Base-by-base conservation (phyloP, 2,888 invertebrate genomes). In the Harpagoxenus sublaevis region DNA sequence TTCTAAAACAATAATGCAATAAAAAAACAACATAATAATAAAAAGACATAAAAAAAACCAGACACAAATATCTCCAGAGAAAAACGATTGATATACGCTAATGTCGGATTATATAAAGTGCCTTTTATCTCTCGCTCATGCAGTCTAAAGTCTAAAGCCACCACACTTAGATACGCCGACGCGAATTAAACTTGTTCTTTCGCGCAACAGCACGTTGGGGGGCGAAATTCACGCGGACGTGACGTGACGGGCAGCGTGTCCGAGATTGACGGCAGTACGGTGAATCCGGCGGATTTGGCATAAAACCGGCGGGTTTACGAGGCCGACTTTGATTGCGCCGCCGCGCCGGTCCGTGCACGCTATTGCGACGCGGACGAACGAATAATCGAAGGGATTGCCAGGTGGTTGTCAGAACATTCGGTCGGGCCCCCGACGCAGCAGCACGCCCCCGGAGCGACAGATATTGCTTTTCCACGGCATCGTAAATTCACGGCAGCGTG, bases 351-450 rank as follows among this genome's bases (percentile, higher is more conserved):
- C 55, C 31, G 81, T 68, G 65, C 39, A 68, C 73, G 63, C 66
- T 66, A 60, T 73, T 63, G 78, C 84, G 23, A 81, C 60, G 77
- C 28, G 75, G 71, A 65, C 63, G 68, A 83, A 84, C 87, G 87
- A 90, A 90, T 87, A 86, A 87, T 90, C 87, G 88, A 84, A 87
- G 83, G 66, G 89, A 75, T 83, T 84, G 85, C 79, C 83, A 86
- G 86, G 73, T 86, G 87, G 66, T 83, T 63, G 86, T 84, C 73
- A 63, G 68, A 78, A 73, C 83, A 82, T 82, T 87, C 63, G 85
- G 71, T 65, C 81, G 77, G 77, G 65, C 65, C 73, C 77, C 71
- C 70, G 39, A 63, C 51, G 73, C 74, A 68, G 55, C 73, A 71
- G 51, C 68, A 55, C 74, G 53, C 74, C 66, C 66, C 83, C 57